A percentile compares a stretch with the other conserved stretches of the same genome.
These are phyloP conservation scores for Xiphias gladius DNA, from an alignment of 2,113 vertebrate genomes.

Conservation along the genomic window DNA sequence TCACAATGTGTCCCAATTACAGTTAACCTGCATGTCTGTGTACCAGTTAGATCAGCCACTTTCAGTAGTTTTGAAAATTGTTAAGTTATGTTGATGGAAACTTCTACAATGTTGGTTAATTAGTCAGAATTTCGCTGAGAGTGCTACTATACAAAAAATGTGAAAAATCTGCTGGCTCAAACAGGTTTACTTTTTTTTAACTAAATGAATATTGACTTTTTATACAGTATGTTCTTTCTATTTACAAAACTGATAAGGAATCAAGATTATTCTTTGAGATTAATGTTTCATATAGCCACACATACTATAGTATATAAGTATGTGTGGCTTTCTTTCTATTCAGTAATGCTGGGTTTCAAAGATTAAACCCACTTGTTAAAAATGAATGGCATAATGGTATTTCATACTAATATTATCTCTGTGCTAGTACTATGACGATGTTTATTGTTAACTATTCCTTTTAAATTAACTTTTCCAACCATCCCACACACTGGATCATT, in stretches of 20 bases:
- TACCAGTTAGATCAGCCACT: not conserved
- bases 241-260: too few species aligned
- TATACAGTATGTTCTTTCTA: too few species aligned
- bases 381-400: not conserved
- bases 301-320: too few species aligned
- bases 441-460: not conserved
- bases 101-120: not conserved
- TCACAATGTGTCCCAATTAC: conserved; percentile 20
- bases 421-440: not conserved
- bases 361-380: not conserved
- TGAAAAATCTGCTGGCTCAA: not conserved
- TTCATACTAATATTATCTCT: not conserved
- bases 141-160: not conserved
- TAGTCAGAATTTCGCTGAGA: not conserved
- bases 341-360: too few species aligned
- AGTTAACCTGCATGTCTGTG: not conserved
- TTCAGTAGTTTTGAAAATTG: not conserved
- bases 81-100: not conserved
- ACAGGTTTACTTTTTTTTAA: not conserved
- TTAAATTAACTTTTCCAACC: conserved; percentile 1
- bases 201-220: too few species aligned
- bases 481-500: not conserved
- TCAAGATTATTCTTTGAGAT: too few species aligned
- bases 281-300: too few species aligned
- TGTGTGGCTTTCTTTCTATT: too few species aligned